A percentile compares a stretch with the other conserved stretches of the same genome.
Evolutionary conservation across 2,113 vertebrate species (phyloP).

Genomic region (Menidia beryllina): DNA sequence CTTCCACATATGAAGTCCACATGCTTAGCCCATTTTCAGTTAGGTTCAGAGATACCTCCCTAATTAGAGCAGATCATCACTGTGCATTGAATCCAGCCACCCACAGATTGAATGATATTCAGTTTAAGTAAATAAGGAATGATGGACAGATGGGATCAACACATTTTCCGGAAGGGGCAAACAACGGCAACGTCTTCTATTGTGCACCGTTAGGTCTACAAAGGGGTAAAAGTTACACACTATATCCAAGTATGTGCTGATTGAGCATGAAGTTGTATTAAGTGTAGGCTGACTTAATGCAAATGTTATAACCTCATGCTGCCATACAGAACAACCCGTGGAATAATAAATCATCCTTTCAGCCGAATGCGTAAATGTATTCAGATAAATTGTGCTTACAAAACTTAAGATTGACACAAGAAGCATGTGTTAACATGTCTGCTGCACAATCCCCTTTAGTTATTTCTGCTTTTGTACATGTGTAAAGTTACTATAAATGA

Average conservation of each 20-base stretch:
- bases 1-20: neutral
- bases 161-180: constrained; percentile 15
- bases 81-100: neutral
- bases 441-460: neutral
- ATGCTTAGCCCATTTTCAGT: neutral
- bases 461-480: neutral
- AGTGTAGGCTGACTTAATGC: too few relatives aligned
- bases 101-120: neutral
- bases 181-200: neutral
- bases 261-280: neutral
- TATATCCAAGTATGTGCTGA: neutral
- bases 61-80: neutral
- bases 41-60: neutral
- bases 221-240: neutral
- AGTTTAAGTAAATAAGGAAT: too few relatives aligned
- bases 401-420: neutral
- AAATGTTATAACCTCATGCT: too few relatives aligned
- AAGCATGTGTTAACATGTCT: neutral
- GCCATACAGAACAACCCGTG: too few relatives aligned
- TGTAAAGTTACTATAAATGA: too few relatives aligned
- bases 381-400: neutral
- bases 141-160: constrained; percentile 2
- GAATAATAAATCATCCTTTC: too few relatives aligned
- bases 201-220: neutral
- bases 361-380: too few relatives aligned